phyloP scores from a whole-genome alignment of 2,797 vertebrate genomes.

The Pseudochromis fuscus region DNA sequence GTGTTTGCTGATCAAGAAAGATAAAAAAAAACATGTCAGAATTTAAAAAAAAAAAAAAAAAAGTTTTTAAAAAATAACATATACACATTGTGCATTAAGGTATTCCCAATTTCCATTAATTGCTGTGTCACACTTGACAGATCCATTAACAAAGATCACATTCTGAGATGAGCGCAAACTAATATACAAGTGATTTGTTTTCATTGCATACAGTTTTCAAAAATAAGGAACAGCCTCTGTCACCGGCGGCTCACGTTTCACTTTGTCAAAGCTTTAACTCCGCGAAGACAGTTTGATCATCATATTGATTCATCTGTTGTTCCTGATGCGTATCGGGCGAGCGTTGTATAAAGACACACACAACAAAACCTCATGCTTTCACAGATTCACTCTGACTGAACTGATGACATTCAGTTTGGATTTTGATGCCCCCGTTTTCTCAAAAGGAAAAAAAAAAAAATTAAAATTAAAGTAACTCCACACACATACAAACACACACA shows the following conservation, averaged over 20 bases:
- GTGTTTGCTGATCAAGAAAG: slow-evolving; percentile 48
- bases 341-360: slow-evolving; percentile 26
- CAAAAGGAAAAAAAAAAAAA: too few relatives aligned
- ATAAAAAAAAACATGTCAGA: slow-evolving; percentile 34
- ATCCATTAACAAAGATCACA: slow-evolving; percentile 41
- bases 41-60: too few relatives aligned
- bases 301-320: slow-evolving; percentile 22
- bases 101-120: slow-evolving; percentile 52
- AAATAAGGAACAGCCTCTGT: slow-evolving; percentile 12
- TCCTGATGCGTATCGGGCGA: slow-evolving; percentile 30
- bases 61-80: slow-evolving; percentile 55
- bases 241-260: too few relatives aligned
- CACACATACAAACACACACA: not conserved
- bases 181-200: slow-evolving; percentile 39
- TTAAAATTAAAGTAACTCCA: too few relatives aligned
- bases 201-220: slow-evolving; percentile 54
- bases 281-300: slow-evolving; percentile 31
- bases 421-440: slow-evolving; percentile 35
- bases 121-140: slow-evolving; percentile 37
- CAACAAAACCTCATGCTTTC: slow-evolving; percentile 20
- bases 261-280: slow-evolving; percentile 23
- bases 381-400: slow-evolving; percentile 13
- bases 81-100: slow-evolving; percentile 63
- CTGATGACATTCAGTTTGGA: slow-evolving; percentile 47
- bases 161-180: slow-evolving; percentile 52